These are phyloP conservation scores for Heliornis fulica DNA, from an alignment of 2,113 vertebrate genomes.

Conservation along the genomic window DNA sequence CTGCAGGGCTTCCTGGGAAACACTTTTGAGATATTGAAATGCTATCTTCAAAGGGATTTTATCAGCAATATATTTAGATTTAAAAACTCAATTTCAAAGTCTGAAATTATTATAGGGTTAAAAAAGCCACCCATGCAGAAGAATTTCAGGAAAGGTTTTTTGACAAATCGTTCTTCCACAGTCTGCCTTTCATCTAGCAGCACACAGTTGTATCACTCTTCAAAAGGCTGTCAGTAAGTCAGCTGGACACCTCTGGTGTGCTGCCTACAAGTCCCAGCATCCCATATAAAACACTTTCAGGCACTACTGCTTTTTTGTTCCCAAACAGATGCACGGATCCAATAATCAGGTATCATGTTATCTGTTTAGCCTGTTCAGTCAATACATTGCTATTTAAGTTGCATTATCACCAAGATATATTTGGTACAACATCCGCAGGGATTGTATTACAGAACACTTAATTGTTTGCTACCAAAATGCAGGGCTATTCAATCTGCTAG, in stretches of 20 bases:
- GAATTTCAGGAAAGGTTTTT: not conserved
- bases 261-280: not conserved
- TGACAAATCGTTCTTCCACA: not conserved
- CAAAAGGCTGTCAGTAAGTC: not conserved
- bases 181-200: not conserved
- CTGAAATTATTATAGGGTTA: accelerated
- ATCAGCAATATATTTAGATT: not conserved
- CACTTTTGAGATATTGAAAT: not conserved
- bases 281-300: not conserved
- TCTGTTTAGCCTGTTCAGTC: conserved; percentile 10
- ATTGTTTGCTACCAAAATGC: not conserved
- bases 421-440: not conserved
- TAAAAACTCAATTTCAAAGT: not conserved
- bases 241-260: not conserved
- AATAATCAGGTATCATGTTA: conserved; percentile 9
- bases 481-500: not conserved
- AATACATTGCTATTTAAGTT: conserved; percentile 30
- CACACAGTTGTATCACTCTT: not conserved
- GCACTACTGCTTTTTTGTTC: not conserved
- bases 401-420: not conserved
- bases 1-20: not conserved
- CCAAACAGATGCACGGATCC: not conserved
- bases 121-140: not conserved
- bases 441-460: conserved; percentile 29
- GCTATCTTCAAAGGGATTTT: not conserved